Evolutionary conservation across 2,113 vertebrate genomes (phyloP), one percentile per base, ranked within the genome.

Genomic region (Numida meleagris): DNA sequence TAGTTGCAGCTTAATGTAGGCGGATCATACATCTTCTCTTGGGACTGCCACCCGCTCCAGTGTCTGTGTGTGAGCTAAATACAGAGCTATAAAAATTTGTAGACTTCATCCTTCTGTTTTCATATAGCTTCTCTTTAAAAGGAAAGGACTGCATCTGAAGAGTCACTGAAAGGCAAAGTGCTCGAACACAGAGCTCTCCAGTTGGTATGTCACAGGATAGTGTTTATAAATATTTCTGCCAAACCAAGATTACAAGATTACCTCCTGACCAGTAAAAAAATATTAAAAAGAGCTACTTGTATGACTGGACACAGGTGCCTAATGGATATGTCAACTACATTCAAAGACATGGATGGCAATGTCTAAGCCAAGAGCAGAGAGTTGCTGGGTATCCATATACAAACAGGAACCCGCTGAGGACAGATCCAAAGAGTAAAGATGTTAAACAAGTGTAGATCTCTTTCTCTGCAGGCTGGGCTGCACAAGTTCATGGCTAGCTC

Each of bases 81-180:
- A 80, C 33, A 58, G 67, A 86, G 78, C 78, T 92, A 91, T 90
- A 87, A 92, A 94, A 92, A 85, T 92, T 72, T 77, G 89, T 6
- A 58, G 78, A 36, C 53, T 59, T 80, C 93, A 76, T 61, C 55
- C 53, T 93, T 93, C 58, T 0, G 2, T 73, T 91, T 91, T 82
- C 78, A 58, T 85, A 2, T 12, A 40, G 93, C 71, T 76, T 82
- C 57, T 53, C 36, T 89, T 72, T 53, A 58, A 89, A 86, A 93
- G 80, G 20, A 71, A 75, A 84, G 58, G 53, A 57, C 78, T 80
- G 45, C 19, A 45, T 82, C 78, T 63, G 78, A 80, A 21, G 63
- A 68, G 84, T 46, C 79, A 68, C 31, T 55, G 10, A 27, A 82
- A 75, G 36, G 21, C 4, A 4, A 5, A 72, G 70, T 36, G 36